phyloP scores from a whole-genome alignment of 1,140 invertebrate species.

The Nebria ingens region DNA sequence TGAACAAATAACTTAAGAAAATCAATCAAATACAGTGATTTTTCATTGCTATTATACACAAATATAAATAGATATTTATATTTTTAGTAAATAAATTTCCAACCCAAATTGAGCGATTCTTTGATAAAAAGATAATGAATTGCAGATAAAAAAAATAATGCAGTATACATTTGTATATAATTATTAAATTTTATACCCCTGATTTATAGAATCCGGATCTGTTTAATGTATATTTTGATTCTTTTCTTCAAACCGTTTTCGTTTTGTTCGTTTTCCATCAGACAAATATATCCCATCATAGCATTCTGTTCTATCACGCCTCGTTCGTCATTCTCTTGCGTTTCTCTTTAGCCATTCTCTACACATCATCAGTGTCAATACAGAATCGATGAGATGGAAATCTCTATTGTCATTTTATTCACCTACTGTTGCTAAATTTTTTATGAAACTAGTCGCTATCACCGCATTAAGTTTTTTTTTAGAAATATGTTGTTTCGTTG shows the following conservation, averaged over 20 bases:
- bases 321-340: neutral
- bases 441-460: too few relatives aligned
- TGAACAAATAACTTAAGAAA: neutral
- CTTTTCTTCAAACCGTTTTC: neutral
- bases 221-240: neutral
- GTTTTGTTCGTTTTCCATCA: neutral
- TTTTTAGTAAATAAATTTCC: too few relatives aligned
- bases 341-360: neutral
- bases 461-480: too few relatives aligned
- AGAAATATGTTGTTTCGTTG: too few relatives aligned
- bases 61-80: too few relatives aligned
- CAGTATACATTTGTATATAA: too few relatives aligned
- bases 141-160: too few relatives aligned
- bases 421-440: neutral
- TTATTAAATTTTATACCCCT: too few relatives aligned
- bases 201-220: neutral
- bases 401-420: conserved; percentile 5
- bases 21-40: neutral
- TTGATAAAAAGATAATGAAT: too few relatives aligned
- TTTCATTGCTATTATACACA: neutral
- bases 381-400: conserved; percentile 5
- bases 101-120: too few relatives aligned
- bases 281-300: conserved; percentile 3
- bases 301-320: conserved; percentile 1
- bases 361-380: conserved; percentile 6